These are phyloP conservation scores for Cetoscarus ocellatus DNA, from an alignment of 2,797 vertebrate genomes.

Conservation along the genomic window DNA sequence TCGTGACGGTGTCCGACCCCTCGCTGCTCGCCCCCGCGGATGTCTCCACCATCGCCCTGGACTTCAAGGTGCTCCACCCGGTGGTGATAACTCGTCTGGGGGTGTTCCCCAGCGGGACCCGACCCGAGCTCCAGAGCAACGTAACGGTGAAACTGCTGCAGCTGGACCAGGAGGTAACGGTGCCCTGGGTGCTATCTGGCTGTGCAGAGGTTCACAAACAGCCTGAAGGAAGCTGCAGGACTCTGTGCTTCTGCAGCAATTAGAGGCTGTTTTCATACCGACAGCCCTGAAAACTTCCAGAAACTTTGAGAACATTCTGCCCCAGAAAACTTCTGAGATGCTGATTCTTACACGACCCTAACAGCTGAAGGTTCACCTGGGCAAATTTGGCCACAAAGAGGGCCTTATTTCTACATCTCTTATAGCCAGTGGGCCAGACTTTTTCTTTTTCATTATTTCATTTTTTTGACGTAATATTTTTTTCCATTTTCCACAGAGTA, in stretches of 20 bases:
- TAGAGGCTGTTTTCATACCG: too few species aligned
- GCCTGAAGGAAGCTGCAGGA: constrained; percentile 52
- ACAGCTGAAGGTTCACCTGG: too few species aligned
- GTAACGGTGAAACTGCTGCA: constrained; percentile 94
- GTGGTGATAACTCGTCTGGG: constrained; percentile 95
- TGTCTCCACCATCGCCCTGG: constrained; percentile 89
- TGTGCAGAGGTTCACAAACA: constrained; percentile 1
- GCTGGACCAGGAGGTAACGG: constrained; percentile 93
- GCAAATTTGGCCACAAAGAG: too few species aligned
- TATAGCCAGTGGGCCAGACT: too few species aligned
- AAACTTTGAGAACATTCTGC: too few species aligned
- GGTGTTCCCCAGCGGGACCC: constrained; percentile 87
- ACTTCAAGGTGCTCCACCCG: constrained; percentile 95
- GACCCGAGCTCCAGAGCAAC: constrained; percentile 88
- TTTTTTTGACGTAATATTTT: too few species aligned
- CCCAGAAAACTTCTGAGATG: too few species aligned
- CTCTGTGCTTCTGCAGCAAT: constrained; percentile 14
- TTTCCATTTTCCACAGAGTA: too few species aligned
- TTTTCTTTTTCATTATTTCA: too few species aligned
- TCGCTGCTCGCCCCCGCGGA: constrained; percentile 81
- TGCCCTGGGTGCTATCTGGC: constrained; percentile 2
- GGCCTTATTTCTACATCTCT: too few species aligned
- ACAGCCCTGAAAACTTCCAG: too few species aligned
- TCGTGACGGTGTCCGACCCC: constrained; percentile 86
- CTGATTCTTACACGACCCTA: neutral